phyloP scores from a whole-genome alignment of 2,888 invertebrate species.

The Pammene aurita region DNA sequence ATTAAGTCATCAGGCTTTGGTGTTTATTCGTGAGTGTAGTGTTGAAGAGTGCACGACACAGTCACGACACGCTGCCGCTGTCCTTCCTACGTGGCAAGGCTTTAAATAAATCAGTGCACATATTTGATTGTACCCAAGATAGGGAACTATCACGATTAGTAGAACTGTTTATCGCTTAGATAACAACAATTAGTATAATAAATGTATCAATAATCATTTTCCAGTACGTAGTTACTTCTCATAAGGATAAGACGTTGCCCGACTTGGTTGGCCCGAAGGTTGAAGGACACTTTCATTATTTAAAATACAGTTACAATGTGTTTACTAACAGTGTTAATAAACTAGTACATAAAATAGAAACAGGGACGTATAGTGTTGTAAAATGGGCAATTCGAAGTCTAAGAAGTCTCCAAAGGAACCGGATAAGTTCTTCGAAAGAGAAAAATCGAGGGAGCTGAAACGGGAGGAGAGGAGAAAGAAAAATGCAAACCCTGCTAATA shows the following conservation, averaged over 20 bases:
- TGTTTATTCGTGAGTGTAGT: conserved; percentile 21
- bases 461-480: conserved; percentile 65
- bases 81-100: conserved; percentile 9
- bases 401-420: conserved; percentile 71
- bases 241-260: conserved; percentile 18
- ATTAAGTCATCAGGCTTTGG: conserved; percentile 4
- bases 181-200: conserved; percentile 60
- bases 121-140: conserved; percentile 48
- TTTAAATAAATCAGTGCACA: conserved; percentile 56
- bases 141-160: conserved; percentile 54
- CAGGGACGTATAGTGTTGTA: conserved; percentile 22
- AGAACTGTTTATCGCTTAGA: conserved; percentile 64
- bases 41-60: conserved; percentile 4
- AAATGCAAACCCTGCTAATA: conserved; percentile 56
- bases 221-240: conserved; percentile 59
- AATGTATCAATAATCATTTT: conserved; percentile 57
- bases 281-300: neutral
- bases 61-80: conserved; percentile 13
- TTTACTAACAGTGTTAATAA: conserved; percentile 16
- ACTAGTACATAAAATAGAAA: neutral
- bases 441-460: conserved; percentile 69
- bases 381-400: conserved; percentile 75
- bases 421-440: conserved; percentile 72
- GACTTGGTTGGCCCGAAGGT: neutral
- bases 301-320: conserved; percentile 18